Evolutionary conservation across 2,113 vertebrate genomes (phyloP).

Genomic region (Spermophilus dauricus): DNA sequence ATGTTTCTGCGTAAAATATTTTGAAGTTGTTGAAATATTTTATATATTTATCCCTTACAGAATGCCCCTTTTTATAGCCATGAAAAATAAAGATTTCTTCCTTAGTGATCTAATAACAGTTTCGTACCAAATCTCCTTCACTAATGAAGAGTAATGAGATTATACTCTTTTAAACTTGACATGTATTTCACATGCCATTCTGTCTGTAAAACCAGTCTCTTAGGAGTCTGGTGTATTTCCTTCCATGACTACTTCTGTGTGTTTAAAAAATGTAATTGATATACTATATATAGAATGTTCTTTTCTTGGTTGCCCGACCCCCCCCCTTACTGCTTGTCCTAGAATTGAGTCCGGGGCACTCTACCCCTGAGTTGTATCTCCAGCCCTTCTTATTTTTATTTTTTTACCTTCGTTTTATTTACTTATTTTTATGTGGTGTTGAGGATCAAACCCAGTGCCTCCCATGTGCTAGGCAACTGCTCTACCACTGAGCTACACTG

Average conservation of each 20-base stretch:
- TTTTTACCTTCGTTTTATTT: too few species aligned
- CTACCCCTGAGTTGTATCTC: too few species aligned
- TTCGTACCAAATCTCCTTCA: neutral
- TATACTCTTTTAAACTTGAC: constrained; percentile 20
- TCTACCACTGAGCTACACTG: too few species aligned
- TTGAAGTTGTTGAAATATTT: neutral
- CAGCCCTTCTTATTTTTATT: too few species aligned
- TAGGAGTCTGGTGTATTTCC: neutral
- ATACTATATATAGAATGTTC: neutral
- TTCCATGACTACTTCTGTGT: neutral
- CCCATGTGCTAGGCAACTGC: too few species aligned
- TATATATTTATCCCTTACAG: neutral
- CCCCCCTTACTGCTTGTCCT: too few species aligned
- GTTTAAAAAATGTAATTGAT: constrained; percentile 27
- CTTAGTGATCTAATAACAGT: neutral
- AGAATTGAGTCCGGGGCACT: too few species aligned
- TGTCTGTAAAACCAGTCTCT: neutral
- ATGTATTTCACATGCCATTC: neutral
- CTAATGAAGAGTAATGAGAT: neutral
- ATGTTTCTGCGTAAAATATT: constrained; percentile 22
- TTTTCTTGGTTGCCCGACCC: too few species aligned
- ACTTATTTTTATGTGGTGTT: too few species aligned
- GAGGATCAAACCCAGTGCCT: too few species aligned
- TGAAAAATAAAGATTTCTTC: constrained; percentile 2
- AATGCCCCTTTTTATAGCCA: neutral